Evolutionary conservation across 2,113 vertebrate genomes (phyloP).

Genomic region (Osmerus eperlanus): DNA sequence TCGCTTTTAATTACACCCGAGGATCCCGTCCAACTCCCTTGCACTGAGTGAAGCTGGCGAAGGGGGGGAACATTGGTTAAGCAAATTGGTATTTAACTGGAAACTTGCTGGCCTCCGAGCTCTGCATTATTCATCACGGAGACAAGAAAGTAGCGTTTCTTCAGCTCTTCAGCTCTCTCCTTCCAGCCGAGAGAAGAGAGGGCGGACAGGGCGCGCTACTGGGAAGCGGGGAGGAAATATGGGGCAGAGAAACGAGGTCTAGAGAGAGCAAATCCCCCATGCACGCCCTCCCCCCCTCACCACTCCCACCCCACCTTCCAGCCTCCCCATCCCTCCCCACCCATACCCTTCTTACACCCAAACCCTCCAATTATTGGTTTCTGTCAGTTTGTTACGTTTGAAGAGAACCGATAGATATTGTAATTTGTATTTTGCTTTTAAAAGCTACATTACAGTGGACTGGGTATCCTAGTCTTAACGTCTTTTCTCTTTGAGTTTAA

Average conservation of each 20-base stretch:
- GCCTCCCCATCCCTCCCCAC: conserved; percentile 4
- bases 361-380: conserved; percentile 48
- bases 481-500: background rate
- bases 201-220: conserved; percentile 32
- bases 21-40: conserved; percentile 33
- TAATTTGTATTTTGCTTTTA: background rate
- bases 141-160: conserved; percentile 69
- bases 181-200: conserved; percentile 43
- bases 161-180: conserved; percentile 56
- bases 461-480: background rate
- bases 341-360: conserved; percentile 14
- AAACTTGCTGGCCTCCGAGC: conserved; percentile 70
- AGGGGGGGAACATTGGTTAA: conserved; percentile 77
- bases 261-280: conserved; percentile 48
- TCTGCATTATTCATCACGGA: conserved; percentile 77
- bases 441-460: background rate
- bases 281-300: background rate
- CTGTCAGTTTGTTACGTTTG: conserved; percentile 51
- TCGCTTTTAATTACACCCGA: conserved; percentile 47
- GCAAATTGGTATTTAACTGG: conserved; percentile 82
- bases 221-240: conserved; percentile 63
- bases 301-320: conserved; percentile 26
- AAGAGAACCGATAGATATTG: conserved; percentile 44
- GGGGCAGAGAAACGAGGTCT: conserved; percentile 62
- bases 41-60: conserved; percentile 65